A percentile compares a stretch with the other conserved stretches of the same genome.
Evolutionary conservation across 2,797 vertebrate genomes (phyloP).

Genomic region (Odontamblyopus rebecca): DNA sequence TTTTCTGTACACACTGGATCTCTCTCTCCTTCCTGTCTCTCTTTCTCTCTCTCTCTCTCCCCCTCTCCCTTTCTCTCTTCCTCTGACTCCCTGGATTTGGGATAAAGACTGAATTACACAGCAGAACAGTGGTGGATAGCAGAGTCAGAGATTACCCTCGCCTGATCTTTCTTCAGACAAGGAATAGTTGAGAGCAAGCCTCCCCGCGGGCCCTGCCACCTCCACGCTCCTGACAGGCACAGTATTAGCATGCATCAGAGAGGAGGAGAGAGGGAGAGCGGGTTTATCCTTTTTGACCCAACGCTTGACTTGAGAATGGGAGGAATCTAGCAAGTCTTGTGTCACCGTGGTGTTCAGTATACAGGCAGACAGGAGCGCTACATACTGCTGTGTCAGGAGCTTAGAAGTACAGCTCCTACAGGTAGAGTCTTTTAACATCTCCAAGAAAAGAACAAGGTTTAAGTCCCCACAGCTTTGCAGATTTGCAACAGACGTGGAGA

Average conservation of each 20-base stretch:
- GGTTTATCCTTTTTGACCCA: conserved; percentile 63
- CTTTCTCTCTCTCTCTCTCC: conserved; percentile 8
- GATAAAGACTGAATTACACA: conserved; percentile 69
- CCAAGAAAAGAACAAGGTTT: conserved; percentile 32
- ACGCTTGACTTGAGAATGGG: conserved; percentile 60
- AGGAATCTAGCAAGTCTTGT: conserved; percentile 34
- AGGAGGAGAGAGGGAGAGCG: conserved; percentile 38
- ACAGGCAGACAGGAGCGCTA: conserved; percentile 16
- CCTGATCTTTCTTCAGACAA: conserved; percentile 73
- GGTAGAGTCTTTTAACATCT: conserved; percentile 24
- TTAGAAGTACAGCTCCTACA: conserved; percentile 27
- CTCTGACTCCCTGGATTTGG: conserved; percentile 55
- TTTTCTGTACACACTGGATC: conserved; percentile 24
- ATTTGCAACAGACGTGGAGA: conserved; percentile 17
- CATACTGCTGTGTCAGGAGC: conserved; percentile 32
- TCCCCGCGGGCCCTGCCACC: conserved; percentile 60
- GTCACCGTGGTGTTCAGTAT: conserved; percentile 46
- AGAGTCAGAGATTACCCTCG: conserved; percentile 68
- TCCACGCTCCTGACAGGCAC: conserved; percentile 56
- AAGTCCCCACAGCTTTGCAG: conserved; percentile 16
- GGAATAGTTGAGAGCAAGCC: conserved; percentile 62
- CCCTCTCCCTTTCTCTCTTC: conserved; percentile 6
- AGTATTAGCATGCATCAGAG: conserved; percentile 63
- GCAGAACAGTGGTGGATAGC: conserved; percentile 67
- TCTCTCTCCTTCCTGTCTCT: background rate